Evolutionary conservation across 2,113 vertebrate species (phyloP).

Genomic region (Hippocampus guttulatus): DNA sequence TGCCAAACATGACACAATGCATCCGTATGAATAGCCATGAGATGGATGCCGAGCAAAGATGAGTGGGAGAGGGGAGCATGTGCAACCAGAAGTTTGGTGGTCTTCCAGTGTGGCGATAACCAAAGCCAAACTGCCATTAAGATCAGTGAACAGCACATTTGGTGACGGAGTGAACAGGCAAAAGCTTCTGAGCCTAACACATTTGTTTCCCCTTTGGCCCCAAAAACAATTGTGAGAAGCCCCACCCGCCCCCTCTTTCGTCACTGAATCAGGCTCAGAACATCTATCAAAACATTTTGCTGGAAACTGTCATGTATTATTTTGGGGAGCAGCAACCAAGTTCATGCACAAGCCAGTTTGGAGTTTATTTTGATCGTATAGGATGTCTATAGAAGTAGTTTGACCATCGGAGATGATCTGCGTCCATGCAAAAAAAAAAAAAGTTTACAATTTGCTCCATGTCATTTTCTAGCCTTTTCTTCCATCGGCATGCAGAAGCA

Average conservation of each 20-base stretch:
- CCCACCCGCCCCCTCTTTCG: background rate
- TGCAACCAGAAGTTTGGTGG: slow-evolving; percentile 75
- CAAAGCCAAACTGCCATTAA: slow-evolving; percentile 66
- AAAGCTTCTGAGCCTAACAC: slow-evolving; percentile 31
- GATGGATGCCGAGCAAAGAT: slow-evolving; percentile 60
- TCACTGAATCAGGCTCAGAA: slow-evolving; percentile 3
- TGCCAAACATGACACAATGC: slow-evolving; percentile 27
- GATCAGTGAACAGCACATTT: slow-evolving; percentile 51
- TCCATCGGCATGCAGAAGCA: slow-evolving; percentile 93
- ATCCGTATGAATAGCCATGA: slow-evolving; percentile 29
- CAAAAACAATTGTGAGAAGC: background rate
- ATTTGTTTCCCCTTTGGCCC: background rate
- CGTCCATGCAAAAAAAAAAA: slow-evolving; percentile 60
- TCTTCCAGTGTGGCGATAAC: slow-evolving; percentile 71
- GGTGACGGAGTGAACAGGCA: slow-evolving; percentile 47
- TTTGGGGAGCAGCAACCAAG: slow-evolving; percentile 1
- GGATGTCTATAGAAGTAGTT: slow-evolving; percentile 38
- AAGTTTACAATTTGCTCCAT: slow-evolving; percentile 7
- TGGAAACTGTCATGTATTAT: background rate
- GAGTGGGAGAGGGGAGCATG: slow-evolving; percentile 49
- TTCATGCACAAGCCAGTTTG: slow-evolving; percentile 4
- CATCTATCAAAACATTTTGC: background rate
- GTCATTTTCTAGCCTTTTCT: slow-evolving; percentile 55
- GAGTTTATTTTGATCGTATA: background rate
- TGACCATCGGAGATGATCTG: slow-evolving; percentile 63